Percentiles rank a stretch among this genome's conserved stretches.
Evolutionary conservation across 2,888 invertebrate species (phyloP).

Genomic region (Pimpla rufipes): DNA sequence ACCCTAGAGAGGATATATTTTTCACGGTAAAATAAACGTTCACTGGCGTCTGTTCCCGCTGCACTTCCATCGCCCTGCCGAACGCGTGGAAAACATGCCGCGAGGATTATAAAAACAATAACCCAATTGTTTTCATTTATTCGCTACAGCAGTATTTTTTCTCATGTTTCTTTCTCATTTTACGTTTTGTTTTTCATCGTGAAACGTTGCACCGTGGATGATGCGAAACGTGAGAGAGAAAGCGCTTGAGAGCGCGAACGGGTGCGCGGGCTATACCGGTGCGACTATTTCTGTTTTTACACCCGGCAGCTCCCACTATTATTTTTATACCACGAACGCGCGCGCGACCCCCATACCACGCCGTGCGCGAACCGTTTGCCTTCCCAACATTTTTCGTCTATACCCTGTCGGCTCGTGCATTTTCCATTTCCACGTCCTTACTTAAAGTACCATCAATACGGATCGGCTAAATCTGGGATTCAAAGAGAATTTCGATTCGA

Average conservation of each 20-base stretch:
- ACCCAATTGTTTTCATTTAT: not conserved
- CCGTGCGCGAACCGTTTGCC: constrained; percentile 27
- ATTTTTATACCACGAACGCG: constrained; percentile 61
- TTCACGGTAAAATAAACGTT: not conserved
- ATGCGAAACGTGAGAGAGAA: constrained; percentile 41
- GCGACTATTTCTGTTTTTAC: constrained; percentile 77
- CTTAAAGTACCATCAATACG: too few relatives aligned
- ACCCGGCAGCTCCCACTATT: constrained; percentile 76
- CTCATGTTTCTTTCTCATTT: not conserved
- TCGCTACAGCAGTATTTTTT: constrained; percentile 20
- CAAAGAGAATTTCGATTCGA: too few relatives aligned
- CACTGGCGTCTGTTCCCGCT: not conserved
- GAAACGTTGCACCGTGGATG: constrained; percentile 30
- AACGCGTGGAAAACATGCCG: not conserved
- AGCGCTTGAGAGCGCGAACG: constrained; percentile 6
- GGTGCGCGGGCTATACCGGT: constrained; percentile 21
- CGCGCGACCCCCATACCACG: constrained; percentile 27
- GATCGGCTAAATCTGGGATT: too few relatives aligned
- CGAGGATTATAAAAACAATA: not conserved
- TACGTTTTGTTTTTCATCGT: constrained; percentile 39
- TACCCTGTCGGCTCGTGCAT: not conserved
- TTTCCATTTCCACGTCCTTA: not conserved
- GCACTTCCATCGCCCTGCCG: not conserved
- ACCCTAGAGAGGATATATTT: not conserved
- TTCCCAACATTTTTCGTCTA: constrained; percentile 38